Evolutionary conservation across 2,888 invertebrate species (phyloP).

Genomic region (Syrista parreyssii): DNA sequence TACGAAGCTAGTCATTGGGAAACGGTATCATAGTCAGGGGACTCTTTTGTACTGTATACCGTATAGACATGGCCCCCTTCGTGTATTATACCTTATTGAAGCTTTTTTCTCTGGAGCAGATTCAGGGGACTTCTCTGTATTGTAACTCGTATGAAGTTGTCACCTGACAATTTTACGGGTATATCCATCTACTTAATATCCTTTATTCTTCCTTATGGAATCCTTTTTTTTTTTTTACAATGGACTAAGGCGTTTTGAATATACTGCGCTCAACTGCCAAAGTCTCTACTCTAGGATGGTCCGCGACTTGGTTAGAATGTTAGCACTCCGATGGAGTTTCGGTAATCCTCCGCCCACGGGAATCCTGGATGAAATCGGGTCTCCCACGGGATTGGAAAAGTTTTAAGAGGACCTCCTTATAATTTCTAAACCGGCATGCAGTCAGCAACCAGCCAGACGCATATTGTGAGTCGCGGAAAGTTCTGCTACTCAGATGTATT

Average conservation of each 20-base stretch:
- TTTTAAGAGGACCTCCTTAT: conserved; percentile 1
- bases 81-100: too few species aligned
- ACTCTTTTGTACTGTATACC: neutral
- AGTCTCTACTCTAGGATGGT: neutral
- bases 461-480: neutral
- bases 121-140: too few species aligned
- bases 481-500: neutral
- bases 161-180: neutral
- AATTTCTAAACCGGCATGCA: neutral
- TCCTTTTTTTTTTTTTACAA: neutral
- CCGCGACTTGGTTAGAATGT: neutral
- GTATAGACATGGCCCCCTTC: neutral
- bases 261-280: neutral
- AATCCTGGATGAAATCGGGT: neutral
- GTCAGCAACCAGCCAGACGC: neutral
- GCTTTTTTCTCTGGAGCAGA: too few species aligned
- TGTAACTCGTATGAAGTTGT: too few species aligned
- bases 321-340: neutral
- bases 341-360: neutral
- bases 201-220: neutral
- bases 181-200: neutral
- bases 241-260: neutral
- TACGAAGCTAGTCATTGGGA: neutral
- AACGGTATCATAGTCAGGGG: neutral
- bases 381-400: conserved; percentile 4